phyloP scores from a whole-genome alignment of 2,888 invertebrate genomes.

The Himalopsyche kuldschensis region DNA sequence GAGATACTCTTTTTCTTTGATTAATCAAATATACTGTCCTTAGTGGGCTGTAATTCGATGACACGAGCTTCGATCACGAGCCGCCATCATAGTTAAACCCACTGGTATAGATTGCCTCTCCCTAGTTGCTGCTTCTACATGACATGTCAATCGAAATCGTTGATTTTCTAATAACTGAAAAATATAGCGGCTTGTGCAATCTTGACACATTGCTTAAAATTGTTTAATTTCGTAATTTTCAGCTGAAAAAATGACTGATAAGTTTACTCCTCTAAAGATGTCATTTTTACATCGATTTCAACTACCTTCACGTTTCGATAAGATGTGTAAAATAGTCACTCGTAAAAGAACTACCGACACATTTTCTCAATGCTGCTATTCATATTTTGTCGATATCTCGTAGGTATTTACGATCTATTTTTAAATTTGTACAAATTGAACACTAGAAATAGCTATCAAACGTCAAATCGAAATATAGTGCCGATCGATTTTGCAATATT shows the following conservation, averaged over 20 bases:
- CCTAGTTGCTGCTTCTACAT: not conserved
- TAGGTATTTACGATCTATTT: not conserved
- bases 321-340: not conserved
- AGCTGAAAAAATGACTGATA: too few relatives aligned
- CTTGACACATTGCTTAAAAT: too few relatives aligned
- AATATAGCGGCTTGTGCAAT: too few relatives aligned
- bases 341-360: not conserved
- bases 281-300: too few relatives aligned
- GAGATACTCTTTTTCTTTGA: not conserved
- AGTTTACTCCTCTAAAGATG: too few relatives aligned
- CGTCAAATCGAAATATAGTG: not conserved
- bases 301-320: too few relatives aligned
- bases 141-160: not conserved
- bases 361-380: not conserved
- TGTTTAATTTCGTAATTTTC: too few relatives aligned
- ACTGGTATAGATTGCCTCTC: constrained; percentile 5
- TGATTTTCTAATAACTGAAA: too few relatives aligned
- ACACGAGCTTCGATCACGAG: not conserved
- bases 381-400: not conserved
- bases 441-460: not conserved
- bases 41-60: not conserved
- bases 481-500: too few relatives aligned
- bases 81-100: constrained; percentile 21
- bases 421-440: too few relatives aligned
- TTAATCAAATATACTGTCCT: not conserved